phyloP scores from a whole-genome alignment of 2,797 vertebrate species.

The Sebastes goodei region DNA sequence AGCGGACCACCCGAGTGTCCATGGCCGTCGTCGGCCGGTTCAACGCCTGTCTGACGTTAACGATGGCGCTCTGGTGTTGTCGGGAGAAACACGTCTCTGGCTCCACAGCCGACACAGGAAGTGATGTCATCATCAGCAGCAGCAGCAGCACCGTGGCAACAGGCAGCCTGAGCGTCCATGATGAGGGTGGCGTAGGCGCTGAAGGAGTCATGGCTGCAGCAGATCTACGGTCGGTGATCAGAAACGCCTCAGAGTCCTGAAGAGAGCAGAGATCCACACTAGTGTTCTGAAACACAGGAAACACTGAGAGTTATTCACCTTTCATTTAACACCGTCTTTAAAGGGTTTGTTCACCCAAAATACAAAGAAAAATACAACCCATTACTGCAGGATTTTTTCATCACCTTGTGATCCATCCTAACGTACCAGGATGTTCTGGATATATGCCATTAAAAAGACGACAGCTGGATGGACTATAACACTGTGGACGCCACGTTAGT shows the following conservation, averaged over 20 bases:
- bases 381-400: no score
- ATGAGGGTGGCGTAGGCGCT: no score
- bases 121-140: slow-evolving; percentile 7
- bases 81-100: slow-evolving; percentile 81
- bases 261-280: slow-evolving; percentile 31
- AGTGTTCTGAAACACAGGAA: neutral
- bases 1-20: slow-evolving; percentile 46
- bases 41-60: slow-evolving; percentile 65
- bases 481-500: no score
- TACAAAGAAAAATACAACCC: no score
- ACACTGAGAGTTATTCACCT: no score
- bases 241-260: slow-evolving; percentile 17
- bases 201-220: slow-evolving; percentile 43
- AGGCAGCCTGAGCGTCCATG: slow-evolving; percentile 17
- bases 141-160: neutral
- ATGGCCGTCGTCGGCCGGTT: slow-evolving; percentile 34
- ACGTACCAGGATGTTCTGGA: no score
- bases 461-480: no score
- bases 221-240: neutral
- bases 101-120: slow-evolving; percentile 32
- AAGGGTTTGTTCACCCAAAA: no score
- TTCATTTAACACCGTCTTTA: no score
- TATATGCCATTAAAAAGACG: no score
- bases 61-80: slow-evolving; percentile 69
- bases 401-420: no score